These are phyloP conservation scores for Macrobrachium nipponense DNA, from an alignment of 1,140 invertebrate species.

Conservation along the genomic window DNA sequence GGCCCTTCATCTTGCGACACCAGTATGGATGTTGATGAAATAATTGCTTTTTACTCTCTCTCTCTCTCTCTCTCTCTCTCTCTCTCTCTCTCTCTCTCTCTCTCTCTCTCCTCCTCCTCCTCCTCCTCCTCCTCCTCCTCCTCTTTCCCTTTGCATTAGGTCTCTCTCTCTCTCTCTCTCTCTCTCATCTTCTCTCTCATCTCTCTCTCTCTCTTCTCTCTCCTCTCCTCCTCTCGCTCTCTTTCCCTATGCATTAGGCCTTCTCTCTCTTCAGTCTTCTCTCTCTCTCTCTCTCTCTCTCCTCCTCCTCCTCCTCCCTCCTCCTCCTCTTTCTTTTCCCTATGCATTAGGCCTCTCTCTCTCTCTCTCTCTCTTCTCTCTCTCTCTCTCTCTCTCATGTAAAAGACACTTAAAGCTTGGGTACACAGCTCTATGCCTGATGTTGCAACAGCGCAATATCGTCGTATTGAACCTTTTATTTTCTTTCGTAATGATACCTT, in stretches of 20 bases:
- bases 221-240: background rate
- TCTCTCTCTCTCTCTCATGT: background rate
- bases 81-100: background rate
- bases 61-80: background rate
- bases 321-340: too few species aligned
- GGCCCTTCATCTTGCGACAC: too few species aligned
- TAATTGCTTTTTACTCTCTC: background rate
- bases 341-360: too few species aligned
- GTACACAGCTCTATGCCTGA: too few species aligned
- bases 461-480: too few species aligned
- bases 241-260: too few species aligned
- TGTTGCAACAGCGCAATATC: too few species aligned
- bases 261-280: conserved; percentile 10
- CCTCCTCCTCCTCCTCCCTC: background rate
- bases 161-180: background rate
- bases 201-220: background rate
- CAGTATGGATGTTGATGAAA: too few species aligned
- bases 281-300: background rate
- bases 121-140: background rate
- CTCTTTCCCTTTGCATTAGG: background rate
- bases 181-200: background rate
- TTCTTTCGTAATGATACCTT: too few species aligned
- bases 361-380: background rate
- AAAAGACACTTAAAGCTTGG: too few species aligned
- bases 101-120: background rate